Evolutionary conservation across 2,888 invertebrate genomes (phyloP), one percentile per base, ranked within the genome.

Genomic region (Carterocephalus palaemon): DNA sequence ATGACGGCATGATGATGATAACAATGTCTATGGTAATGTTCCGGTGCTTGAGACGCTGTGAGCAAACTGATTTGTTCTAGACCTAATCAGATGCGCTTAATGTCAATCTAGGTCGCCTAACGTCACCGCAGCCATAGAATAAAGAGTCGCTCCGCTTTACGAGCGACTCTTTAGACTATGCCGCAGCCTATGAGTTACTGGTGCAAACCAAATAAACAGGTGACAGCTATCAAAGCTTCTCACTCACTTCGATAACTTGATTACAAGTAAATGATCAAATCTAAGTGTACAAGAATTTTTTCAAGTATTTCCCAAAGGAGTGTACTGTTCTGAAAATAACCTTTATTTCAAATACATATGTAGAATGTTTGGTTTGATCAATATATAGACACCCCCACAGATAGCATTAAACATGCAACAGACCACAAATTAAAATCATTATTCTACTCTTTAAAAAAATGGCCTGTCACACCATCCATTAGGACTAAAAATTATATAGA

Each of bases 401-500:
- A 90, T 55, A 86, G 86, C 43, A 74, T 90, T 47, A 76, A 85
- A 54, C 62, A 80, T 47, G 79, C 92, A 2, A 83, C 71, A 9
- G 90, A 91, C 60, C 74, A 88, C 1, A 88, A 93, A 62, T 57
- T 94, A 15, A 64, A 84, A 31, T 68, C 68, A 8, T 53, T 92
- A 17, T 79, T 93, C 51, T 69, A 74, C 38, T 74, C 82, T 34
- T 52, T 93, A 4, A 61, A 63, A 1, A 63, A 82, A 26, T 88
- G 90, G 75, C 90, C 91, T 0, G 66, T 71, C 34, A 83, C 89
- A 8, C 67, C 72, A 9, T 84, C 88, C 0, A 72, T 88, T 4
- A 76, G 84, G 39, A 80, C 88, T 2, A 85, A 88, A 47, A 91
- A 92, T 67, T 92, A 81, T 59, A 82, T 88, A 45, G 89, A 90